phyloP scores from a whole-genome alignment of 2,888 invertebrate species.

The Lypha dubia region DNA sequence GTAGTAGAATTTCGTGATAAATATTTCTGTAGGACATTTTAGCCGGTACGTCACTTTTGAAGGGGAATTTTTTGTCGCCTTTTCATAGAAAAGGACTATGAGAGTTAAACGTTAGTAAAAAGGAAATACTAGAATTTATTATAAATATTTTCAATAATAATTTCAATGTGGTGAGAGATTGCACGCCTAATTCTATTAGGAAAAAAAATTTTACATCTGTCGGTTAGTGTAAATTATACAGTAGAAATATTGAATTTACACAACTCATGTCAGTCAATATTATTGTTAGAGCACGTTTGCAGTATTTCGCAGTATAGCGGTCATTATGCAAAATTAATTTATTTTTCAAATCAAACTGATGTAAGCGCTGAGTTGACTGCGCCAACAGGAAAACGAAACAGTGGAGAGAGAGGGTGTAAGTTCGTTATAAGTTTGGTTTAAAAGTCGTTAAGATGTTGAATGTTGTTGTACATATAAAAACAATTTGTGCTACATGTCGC shows the following conservation, averaged over 20 bases:
- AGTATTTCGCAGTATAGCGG: not conserved
- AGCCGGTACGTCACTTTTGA: too few species aligned
- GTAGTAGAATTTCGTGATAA: too few species aligned
- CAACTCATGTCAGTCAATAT: not conserved
- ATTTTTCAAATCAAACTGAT: not conserved
- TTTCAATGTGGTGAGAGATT: too few species aligned
- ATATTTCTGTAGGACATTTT: too few species aligned
- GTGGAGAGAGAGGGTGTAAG: not conserved
- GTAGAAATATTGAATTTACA: not conserved
- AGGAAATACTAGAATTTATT: too few species aligned
- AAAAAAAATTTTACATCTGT: not conserved
- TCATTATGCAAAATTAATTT: slow-evolving; percentile 28
- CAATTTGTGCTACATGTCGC: slow-evolving; percentile 62
- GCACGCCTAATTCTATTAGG: too few species aligned
- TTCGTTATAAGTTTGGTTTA: slow-evolving; percentile 36
- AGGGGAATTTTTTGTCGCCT: too few species aligned
- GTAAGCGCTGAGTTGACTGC: not conserved
- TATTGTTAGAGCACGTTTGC: not conserved
- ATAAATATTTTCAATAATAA: too few species aligned
- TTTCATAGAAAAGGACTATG: too few species aligned
- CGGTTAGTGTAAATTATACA: not conserved
- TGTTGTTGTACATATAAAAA: slow-evolving; percentile 32
- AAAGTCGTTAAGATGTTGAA: slow-evolving; percentile 28
- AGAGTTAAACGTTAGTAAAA: too few species aligned
- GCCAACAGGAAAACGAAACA: slow-evolving; percentile 19